These are phyloP conservation scores for Syritta pipiens DNA, from an alignment of 2,888 invertebrate genomes.

Conservation along the genomic window DNA sequence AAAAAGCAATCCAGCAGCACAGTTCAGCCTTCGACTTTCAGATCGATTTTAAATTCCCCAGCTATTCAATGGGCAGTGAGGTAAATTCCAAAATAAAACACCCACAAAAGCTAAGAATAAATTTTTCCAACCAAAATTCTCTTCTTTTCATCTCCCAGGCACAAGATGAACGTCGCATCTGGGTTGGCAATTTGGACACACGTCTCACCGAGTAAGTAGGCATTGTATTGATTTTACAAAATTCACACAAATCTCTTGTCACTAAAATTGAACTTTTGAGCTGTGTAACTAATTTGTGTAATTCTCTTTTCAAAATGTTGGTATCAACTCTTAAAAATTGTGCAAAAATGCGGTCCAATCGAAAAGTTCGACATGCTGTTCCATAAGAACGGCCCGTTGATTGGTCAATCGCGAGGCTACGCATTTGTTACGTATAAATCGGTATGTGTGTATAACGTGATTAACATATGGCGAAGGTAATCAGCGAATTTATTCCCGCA, in stretches of 20 bases:
- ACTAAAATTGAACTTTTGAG: neutral
- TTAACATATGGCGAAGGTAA: neutral
- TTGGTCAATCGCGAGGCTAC: constrained; percentile 94
- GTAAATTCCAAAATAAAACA: constrained; percentile 13
- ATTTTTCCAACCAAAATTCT: neutral
- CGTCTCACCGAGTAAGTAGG: constrained; percentile 95
- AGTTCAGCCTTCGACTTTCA: neutral
- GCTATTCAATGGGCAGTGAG: constrained; percentile 33
- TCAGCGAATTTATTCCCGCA: constrained; percentile 39
- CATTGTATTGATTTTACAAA: constrained; percentile 53
- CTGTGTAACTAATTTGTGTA: constrained; percentile 68
- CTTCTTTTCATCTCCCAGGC: constrained; percentile 12
- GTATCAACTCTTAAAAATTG: constrained; percentile 97
- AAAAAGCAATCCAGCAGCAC: neutral
- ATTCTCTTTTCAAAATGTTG: constrained; percentile 83
- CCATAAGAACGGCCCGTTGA: constrained; percentile 93
- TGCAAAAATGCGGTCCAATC: constrained; percentile 95
- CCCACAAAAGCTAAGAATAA: neutral
- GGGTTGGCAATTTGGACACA: constrained; percentile 95
- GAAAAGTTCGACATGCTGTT: constrained; percentile 98
- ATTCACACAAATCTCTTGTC: neutral
- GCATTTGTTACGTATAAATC: constrained; percentile 93
- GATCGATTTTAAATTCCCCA: neutral
- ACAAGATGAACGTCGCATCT: constrained; percentile 81
- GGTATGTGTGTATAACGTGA: constrained; percentile 67